These are phyloP conservation scores for Hemicrepidius hirtus DNA, from an alignment of 2,888 invertebrate genomes.

Conservation along the genomic window DNA sequence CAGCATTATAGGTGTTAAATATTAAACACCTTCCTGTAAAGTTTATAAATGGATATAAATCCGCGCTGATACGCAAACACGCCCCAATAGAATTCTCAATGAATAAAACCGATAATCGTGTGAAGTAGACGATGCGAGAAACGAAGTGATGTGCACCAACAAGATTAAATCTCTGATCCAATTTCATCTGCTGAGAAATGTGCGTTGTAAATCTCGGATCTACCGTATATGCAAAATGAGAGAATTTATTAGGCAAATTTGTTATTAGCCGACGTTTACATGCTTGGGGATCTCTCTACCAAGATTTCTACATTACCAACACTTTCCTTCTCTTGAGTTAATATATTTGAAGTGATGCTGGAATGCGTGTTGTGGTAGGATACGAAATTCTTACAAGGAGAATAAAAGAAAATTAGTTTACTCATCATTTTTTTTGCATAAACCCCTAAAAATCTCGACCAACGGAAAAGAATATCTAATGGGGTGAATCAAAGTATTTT, in stretches of 20 bases:
- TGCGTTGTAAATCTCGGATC: constrained; percentile 36
- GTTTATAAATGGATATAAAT: constrained; percentile 39
- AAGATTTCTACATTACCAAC: constrained; percentile 17
- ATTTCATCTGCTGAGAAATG: constrained; percentile 51
- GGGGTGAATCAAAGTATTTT: too few species aligned
- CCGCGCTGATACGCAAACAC: constrained; percentile 35
- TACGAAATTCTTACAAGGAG: neutral
- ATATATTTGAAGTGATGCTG: neutral
- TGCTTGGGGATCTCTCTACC: constrained; percentile 12
- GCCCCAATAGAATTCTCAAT: constrained; percentile 39
- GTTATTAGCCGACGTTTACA: constrained; percentile 37
- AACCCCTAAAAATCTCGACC: neutral
- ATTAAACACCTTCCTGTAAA: constrained; percentile 20
- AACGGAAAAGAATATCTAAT: neutral
- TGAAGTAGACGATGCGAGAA: constrained; percentile 48
- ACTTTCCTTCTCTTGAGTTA: constrained; percentile 1
- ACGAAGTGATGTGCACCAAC: constrained; percentile 50
- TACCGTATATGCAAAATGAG: constrained; percentile 32
- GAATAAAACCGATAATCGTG: constrained; percentile 52
- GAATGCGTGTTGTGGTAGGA: too few species aligned
- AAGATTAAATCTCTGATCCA: constrained; percentile 51
- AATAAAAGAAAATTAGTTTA: constrained; percentile 6
- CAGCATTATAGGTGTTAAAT: constrained; percentile 15
- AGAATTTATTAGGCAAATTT: constrained; percentile 42
- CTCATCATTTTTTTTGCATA: neutral